These are phyloP conservation scores for Zoanthus solanderi DNA, from an alignment of 92 coral and sea anemone genomes.

Conservation along the genomic window DNA sequence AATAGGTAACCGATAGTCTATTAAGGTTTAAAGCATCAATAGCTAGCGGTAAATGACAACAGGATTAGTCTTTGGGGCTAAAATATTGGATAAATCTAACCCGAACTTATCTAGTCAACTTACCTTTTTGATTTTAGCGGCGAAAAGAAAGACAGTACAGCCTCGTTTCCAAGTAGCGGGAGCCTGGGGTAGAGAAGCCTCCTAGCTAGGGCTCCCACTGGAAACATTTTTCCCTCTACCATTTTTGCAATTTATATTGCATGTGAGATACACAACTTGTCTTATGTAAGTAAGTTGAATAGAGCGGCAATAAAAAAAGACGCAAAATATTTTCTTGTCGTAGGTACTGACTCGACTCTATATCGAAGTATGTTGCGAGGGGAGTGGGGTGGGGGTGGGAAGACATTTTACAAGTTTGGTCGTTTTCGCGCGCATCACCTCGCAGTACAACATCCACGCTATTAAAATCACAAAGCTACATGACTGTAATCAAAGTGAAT, in stretches of 20 bases:
- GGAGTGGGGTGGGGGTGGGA: background rate
- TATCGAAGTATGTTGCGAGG: background rate
- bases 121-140: background rate
- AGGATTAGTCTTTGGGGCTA: background rate
- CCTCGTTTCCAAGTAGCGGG: background rate
- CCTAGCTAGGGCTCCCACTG: background rate
- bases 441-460: background rate
- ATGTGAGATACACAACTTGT: background rate
- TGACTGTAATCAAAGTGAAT: background rate
- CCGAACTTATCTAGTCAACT: background rate
- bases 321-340: background rate
- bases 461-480: background rate
- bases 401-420: background rate
- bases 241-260: background rate
- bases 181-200: background rate
- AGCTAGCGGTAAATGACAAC: background rate
- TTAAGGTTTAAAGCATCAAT: background rate
- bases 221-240: background rate
- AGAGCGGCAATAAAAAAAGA: background rate
- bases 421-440: background rate
- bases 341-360: background rate
- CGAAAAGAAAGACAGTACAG: background rate
- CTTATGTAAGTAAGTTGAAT: background rate
- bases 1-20: background rate
- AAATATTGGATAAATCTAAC: background rate